Conservation (phyloP, 2,113 vertebrate genomes). For the Seriola rivoliana region DNA sequence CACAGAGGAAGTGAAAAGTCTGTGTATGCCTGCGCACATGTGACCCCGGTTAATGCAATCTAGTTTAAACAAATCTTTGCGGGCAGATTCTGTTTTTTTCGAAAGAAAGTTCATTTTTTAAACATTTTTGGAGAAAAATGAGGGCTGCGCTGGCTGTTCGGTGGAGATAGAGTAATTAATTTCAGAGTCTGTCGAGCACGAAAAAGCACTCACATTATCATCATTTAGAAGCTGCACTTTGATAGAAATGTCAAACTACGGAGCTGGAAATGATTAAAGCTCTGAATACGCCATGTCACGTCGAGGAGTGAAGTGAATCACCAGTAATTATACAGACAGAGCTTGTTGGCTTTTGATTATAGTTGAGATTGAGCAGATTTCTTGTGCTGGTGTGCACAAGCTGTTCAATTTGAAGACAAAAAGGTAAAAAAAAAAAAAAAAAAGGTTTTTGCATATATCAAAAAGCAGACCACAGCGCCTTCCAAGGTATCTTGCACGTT, state of each 20-base stretch:
- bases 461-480: conserved; percentile 18
- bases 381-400: conserved; percentile 34
- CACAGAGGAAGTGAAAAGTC: conserved; percentile 42
- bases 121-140: conserved; percentile 52
- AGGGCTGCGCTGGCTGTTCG: conserved; percentile 45
- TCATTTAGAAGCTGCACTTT: conserved; percentile 76
- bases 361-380: conserved; percentile 48
- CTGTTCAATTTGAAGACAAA: conserved; percentile 41
- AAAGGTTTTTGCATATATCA: conserved; percentile 5
- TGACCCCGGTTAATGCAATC: conserved; percentile 63
- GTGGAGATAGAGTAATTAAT: conserved; percentile 75
- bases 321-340: conserved; percentile 65
- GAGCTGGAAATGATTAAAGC: conserved; percentile 80
- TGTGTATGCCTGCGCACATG: conserved; percentile 1
- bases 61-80: conserved; percentile 77
- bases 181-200: conserved; percentile 72
- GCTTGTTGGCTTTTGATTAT: conserved; percentile 51
- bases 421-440: neutral
- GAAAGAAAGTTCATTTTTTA: conserved; percentile 53
- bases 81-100: conserved; percentile 34
- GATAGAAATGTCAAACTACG: conserved; percentile 79
- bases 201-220: conserved; percentile 74
- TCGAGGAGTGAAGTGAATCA: conserved; percentile 65
- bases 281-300: conserved; percentile 56
- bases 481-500: conserved; percentile 46